Conservation (phyloP, 64 coral and sea anemone species). For the Stylophora pistillata region DNA sequence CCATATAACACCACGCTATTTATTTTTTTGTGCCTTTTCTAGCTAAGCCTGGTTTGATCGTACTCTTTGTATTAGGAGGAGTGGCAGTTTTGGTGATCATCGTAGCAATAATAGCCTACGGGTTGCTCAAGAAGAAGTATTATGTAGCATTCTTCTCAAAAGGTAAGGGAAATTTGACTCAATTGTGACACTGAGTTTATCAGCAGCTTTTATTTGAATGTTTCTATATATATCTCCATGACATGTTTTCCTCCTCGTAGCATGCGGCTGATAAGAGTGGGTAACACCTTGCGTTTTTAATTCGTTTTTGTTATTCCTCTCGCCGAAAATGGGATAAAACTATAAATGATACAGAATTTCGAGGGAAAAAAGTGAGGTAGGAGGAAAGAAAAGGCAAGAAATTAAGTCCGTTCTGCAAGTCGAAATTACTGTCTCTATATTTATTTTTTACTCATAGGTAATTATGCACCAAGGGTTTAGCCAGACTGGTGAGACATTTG, state of each 20-base stretch:
- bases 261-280: no score
- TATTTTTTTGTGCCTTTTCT: background rate
- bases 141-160: background rate
- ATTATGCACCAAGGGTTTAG: background rate
- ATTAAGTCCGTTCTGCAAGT: background rate
- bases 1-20: background rate
- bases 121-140: background rate
- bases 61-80: background rate
- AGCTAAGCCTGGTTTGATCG: background rate
- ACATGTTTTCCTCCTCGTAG: no score
- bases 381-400: no score
- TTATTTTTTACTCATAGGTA: background rate
- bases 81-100: background rate
- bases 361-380: no score
- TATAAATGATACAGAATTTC: no score
- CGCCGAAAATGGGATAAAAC: no score
- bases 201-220: no score
- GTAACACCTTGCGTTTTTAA: no score
- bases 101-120: background rate
- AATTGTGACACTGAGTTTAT: no score
- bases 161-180: background rate
- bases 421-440: background rate
- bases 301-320: no score
- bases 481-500: constrained; percentile 8
- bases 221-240: no score